phyloP scores from a whole-genome alignment of 2,888 invertebrate species.

The Lasioglossum pauxillum region DNA sequence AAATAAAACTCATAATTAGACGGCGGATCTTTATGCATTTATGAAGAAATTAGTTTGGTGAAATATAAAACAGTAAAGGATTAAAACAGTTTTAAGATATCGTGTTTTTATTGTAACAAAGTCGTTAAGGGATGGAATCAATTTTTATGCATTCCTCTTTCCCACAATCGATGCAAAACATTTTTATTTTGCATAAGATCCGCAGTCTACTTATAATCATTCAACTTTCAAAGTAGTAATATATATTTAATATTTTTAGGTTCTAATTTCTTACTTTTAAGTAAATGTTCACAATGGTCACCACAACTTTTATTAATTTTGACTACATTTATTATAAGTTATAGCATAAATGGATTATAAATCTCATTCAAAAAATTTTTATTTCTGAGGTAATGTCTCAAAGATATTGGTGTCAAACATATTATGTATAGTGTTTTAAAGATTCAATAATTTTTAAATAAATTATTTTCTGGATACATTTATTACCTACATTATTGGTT shows the following conservation, averaged over 20 bases:
- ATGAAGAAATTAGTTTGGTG: no score
- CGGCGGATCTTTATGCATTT: no score
- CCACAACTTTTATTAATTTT: constrained; percentile 26
- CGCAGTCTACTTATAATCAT: neutral
- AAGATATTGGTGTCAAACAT: neutral
- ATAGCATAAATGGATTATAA: constrained; percentile 2
- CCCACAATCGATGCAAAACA: no score
- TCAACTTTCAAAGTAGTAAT: constrained; percentile 12
- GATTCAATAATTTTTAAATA: neutral
- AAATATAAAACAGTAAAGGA: no score
- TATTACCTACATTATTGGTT: neutral
- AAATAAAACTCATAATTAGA: neutral
- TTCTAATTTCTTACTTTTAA: constrained; percentile 14
- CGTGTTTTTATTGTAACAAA: no score
- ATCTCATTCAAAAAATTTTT: neutral
- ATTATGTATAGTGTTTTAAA: neutral
- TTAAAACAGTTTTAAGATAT: no score
- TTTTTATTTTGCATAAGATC: no score
- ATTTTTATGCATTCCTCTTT: no score
- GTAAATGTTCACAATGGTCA: constrained; percentile 10
- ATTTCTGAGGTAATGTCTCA: neutral
- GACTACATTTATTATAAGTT: constrained; percentile 16
- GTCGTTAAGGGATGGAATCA: no score
- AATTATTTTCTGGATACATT: neutral
- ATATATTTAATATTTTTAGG: constrained; percentile 35